Evolutionary conservation across 2,888 invertebrate species (phyloP), one percentile per base, ranked within the genome.

Genomic region (Charanyca ferruginea): DNA sequence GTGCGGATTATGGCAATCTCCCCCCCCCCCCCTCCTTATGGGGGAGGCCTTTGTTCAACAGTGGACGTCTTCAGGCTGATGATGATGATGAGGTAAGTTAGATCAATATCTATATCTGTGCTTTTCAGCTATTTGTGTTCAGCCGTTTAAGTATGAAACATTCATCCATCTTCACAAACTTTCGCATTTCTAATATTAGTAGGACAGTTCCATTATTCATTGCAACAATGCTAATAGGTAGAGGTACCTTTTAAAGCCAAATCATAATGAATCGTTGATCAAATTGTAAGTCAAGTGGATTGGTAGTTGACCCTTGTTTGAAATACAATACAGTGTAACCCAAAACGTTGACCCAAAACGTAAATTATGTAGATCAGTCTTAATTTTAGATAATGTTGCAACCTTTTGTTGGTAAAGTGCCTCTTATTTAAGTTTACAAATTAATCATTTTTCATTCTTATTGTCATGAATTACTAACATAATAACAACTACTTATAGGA

Each of bases 281-380:
- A 58, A 72, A 59, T 42, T 38, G 38, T 44, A 52, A 9, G 13
- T 9, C 28, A 54, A 44, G 18, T 53, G 23, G 1, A 38, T 57
- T 52, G 47, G 47, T 61, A 52, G 23, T 57, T 67, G 72, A 67
- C 61, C 74, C 47, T n/a, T 13, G 47, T 41, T 49, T 49, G 48
- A 28, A 62, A 58, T 45, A 74, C 68, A 75, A 75, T 70, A 61
- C 55, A 73, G 18, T 60, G 60, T 60, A 60, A 70, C 47, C 38
- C 18, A 49, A 70, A 69, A 59, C 55, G 55, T 25, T 57, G 42
- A 59, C 73, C 54, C 42, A 45, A 66, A 52, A 73, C 25, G 48
- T 54, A 44, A 28, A 51, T 52, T 66, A 70, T 49, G 53, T 66
- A 58, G 48, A 58, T 58, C 20, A 47, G 38, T 66, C 73, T 66